Conservation (phyloP, 64 coral and sea anemone species). For the Dendrophyllia cribrosa region DNA sequence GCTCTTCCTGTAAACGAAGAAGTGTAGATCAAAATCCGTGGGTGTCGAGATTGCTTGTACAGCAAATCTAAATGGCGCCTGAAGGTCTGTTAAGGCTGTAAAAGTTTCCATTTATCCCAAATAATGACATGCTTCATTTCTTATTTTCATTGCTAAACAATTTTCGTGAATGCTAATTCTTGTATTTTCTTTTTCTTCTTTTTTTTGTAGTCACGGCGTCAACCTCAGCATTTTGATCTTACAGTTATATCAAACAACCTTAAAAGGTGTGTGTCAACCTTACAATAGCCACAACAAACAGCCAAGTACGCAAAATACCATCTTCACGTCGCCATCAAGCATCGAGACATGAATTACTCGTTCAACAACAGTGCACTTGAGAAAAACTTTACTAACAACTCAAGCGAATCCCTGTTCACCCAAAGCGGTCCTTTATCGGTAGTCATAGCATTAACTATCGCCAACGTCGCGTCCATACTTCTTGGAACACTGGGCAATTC, state of each 20-base stretch:
- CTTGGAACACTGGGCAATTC: slow-evolving; percentile 75
- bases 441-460: slow-evolving; percentile 54
- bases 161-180: no score
- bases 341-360: not conserved
- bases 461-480: slow-evolving; percentile 54
- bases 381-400: not conserved
- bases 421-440: slow-evolving; percentile 5
- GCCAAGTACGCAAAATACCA: not conserved
- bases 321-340: not conserved
- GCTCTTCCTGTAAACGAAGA: not conserved
- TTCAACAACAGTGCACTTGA: slow-evolving; percentile 6
- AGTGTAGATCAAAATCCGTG: not conserved
- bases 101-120: no score
- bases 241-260: not conserved
- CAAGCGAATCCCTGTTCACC: not conserved
- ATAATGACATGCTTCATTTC: no score
- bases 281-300: not conserved
- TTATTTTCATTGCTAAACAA: no score
- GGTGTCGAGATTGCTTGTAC: not conserved
- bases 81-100: not conserved
- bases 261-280: not conserved
- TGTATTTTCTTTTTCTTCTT: no score
- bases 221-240: not conserved
- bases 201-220: not conserved
- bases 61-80: slow-evolving; percentile 11